Base-by-base conservation (phyloP, 2,888 invertebrate genomes). In the Ormia ochracea region DNA sequence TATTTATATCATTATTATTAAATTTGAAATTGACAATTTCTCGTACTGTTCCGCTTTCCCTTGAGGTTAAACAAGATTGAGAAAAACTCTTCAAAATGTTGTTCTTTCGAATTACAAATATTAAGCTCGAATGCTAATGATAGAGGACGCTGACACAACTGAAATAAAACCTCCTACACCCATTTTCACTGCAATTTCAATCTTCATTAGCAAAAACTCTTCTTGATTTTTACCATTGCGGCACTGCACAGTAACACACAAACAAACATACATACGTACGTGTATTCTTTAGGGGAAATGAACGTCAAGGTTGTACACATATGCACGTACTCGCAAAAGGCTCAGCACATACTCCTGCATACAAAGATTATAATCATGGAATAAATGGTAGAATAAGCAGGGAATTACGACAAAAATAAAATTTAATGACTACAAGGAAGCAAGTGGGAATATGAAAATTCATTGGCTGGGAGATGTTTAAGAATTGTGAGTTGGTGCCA, bases 221-320 rank as follows among this genome's bases (percentile, higher is more conserved):
- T 17, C 14, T 56, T 17, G 33, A 33, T 54, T 33, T 66, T 66
- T 7, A 48, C 26, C 17, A 14, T 38, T 41, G 41, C 10, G 31
- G 23, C 23, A 43, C 38, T 33, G 52, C 66, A 58, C 54, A 48
- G 28, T 54, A 56, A 45, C 14, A 77, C n/a, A n/a, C n/a, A n/a
- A n/a, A 36, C 38, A 77, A 72, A 66, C 59, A 63, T 68, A n/a
- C n/a, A n/a, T n/a, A n/a, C n/a, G n/a, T n/a, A n/a, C n/a, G n/a
- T n/a, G n/a, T n/a, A n/a, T n/a, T n/a, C n/a, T n/a, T n/a, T n/a
- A n/a, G n/a, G n/a, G n/a, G n/a, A n/a, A n/a, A n/a, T n/a, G n/a
- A n/a, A n/a, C n/a, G 73, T 63, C 73, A 78, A 68, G 59, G 70
- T 65, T 41, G 31, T 68, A 19, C 14, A 38, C 5, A 26, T 10